These are phyloP conservation scores for Apis cerana DNA, from an alignment of 1,140 invertebrate genomes.

Conservation along the genomic window DNA sequence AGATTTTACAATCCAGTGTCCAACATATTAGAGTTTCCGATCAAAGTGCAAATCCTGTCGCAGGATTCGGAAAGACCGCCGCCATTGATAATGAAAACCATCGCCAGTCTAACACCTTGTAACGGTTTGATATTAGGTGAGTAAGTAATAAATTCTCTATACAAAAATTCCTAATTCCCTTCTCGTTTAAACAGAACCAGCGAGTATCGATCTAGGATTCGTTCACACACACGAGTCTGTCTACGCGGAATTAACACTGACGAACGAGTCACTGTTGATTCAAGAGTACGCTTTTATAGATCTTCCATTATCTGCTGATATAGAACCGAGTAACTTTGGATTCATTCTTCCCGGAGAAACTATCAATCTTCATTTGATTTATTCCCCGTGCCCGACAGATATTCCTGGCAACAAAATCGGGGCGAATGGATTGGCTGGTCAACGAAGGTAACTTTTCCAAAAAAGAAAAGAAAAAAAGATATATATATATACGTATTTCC, in stretches of 20 bases:
- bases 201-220: neutral
- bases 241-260: neutral
- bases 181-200: conserved; percentile 1
- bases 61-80: conserved; percentile 1
- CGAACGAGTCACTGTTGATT: conserved; percentile 7
- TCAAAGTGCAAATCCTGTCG: conserved; percentile 6
- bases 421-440: conserved; percentile 13
- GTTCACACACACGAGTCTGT: conserved; percentile 33
- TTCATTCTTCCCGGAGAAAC: conserved; percentile 18
- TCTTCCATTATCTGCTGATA: neutral
- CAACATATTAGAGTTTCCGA: conserved; percentile 10
- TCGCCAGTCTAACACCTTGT: conserved; percentile 19
- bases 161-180: no score
- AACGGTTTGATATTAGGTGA: conserved; percentile 7
- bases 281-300: conserved; percentile 22
- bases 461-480: no score
- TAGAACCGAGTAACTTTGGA: conserved; percentile 35
- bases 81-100: conserved; percentile 6
- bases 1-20: conserved; percentile 7
- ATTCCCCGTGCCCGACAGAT: conserved; percentile 3
- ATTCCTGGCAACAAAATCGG: conserved; percentile 38
- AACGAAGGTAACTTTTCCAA: conserved; percentile 2
- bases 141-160: no score
- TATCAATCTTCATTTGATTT: conserved; percentile 34
- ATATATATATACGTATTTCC: no score